phyloP scores from a whole-genome alignment of 2,797 vertebrate species.

The Steatocranus sp. region DNA sequence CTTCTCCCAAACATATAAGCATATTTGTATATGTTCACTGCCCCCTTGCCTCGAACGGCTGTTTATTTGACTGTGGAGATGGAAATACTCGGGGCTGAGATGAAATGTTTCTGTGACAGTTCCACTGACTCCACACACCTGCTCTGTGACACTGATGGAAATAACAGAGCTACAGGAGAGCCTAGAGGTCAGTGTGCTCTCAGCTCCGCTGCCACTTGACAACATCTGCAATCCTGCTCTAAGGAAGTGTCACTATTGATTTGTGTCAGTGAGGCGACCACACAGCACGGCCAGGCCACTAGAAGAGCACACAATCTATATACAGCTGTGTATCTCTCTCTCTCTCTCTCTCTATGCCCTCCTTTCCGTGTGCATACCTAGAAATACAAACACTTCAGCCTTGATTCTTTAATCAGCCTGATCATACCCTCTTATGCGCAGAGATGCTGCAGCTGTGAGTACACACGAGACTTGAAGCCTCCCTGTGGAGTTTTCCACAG shows the following conservation, averaged over 20 bases:
- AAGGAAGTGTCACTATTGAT: conserved; percentile 66
- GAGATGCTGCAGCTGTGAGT: background rate
- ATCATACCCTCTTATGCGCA: background rate
- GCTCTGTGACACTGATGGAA: conserved; percentile 53
- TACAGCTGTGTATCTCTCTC: background rate
- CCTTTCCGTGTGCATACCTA: background rate
- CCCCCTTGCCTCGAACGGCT: background rate
- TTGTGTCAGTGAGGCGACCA: conserved; percentile 50
- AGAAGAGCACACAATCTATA: background rate
- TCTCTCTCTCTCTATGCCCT: background rate
- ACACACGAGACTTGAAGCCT: background rate
- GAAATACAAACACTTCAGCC: background rate
- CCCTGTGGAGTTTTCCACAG: background rate
- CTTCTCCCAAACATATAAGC: background rate
- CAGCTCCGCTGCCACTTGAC: conserved; percentile 36
- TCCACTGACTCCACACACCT: conserved; percentile 49
- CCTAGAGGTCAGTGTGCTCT: conserved; percentile 44
- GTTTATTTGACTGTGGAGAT: background rate
- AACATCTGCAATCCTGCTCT: conserved; percentile 48
- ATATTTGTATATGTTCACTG: background rate
- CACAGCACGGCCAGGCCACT: conserved; percentile 14
- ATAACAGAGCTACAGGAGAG: conserved; percentile 53
- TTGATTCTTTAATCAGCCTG: conserved; percentile 1
- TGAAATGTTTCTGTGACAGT: conserved; percentile 9
- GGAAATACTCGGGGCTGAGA: background rate